phyloP scores from a whole-genome alignment of 2,797 vertebrate species.

The Hipposideros larvatus region DNA sequence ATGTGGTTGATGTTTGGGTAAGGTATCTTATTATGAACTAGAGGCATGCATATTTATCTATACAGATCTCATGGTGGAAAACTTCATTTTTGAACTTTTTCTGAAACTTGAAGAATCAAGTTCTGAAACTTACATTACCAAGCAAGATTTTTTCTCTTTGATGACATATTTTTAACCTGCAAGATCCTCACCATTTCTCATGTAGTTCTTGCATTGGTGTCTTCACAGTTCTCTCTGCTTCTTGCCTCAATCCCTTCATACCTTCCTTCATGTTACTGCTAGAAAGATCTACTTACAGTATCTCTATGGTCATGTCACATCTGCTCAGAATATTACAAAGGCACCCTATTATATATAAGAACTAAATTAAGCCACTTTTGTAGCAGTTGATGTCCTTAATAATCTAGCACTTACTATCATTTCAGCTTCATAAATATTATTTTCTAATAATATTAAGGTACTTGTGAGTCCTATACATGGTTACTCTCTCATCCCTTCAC shows the following conservation, averaged over 20 bases:
- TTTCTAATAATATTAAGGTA: neutral
- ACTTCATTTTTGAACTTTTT: neutral
- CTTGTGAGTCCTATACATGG: neutral
- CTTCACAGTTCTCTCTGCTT: neutral
- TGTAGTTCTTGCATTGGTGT: neutral
- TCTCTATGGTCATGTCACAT: neutral
- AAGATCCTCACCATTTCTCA: neutral
- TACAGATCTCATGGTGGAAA: slow-evolving; percentile 38
- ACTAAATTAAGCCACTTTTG: neutral
- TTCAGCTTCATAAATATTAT: slow-evolving; percentile 4
- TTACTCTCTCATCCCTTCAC: neutral
- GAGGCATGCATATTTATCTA: slow-evolving; percentile 53
- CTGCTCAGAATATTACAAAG: neutral
- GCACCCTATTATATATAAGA: neutral
- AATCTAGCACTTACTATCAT: neutral
- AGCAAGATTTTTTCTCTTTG: neutral
- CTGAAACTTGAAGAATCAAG: slow-evolving; percentile 43
- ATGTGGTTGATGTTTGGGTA: slow-evolving; percentile 68
- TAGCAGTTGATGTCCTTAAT: neutral
- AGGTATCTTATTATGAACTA: slow-evolving; percentile 55
- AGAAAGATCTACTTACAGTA: neutral
- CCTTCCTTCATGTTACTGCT: neutral
- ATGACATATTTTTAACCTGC: neutral
- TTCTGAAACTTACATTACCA: slow-evolving; percentile 25
- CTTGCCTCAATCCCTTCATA: neutral